Evolutionary conservation across 2,113 vertebrate species (phyloP), one percentile per base, ranked within the genome.

Genomic region (Falco punctatus): DNA sequence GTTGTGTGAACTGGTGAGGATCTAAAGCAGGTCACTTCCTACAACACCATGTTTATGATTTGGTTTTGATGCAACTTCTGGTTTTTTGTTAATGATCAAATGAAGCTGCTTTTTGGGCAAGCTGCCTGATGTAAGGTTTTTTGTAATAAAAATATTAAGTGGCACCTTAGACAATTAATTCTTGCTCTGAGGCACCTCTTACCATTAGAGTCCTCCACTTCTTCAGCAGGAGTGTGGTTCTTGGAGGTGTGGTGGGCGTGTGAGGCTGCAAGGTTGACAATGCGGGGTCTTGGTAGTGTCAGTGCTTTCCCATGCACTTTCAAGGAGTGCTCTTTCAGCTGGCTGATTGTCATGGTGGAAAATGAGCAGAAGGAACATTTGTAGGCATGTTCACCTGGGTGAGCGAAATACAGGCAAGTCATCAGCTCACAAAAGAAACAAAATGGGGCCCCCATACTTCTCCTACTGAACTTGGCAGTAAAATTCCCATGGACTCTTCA

Each of bases 341-440:
- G 99, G 98, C 98, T 99, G 98, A 99, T 99, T 97, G 99, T 99
- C 98, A 99, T 98, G 73, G 99, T 99, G 97, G 99, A 99, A 98
- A 99, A 99, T 51, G 99, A 96, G 97, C 99, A 99, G 87, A 98
- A 99, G 86, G 99, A 98, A 98, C 99, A 99, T 98, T 99, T 99
- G 98, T 99, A 99, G 74, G 98, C 98, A 98, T 99, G 98, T 97
- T 99, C 99, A 98, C 99, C 99, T 99, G 96, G 94, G 95, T 97
- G 86, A 94, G 93, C 91, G 79, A 87, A 97, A 97, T 97, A 97
- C 97, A 97, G 97, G 97, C 97, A 97, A 96, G 96, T 97, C 96
- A 97, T 97, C 96, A 97, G 97, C 97, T 97, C 97, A 97, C 96
- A 97, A 97, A 96, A 97, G 82, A 97, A 96, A 96, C 87, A 89